phyloP scores from a whole-genome alignment of 2,797 vertebrate genomes.

The Sphaeramia orbicularis region DNA sequence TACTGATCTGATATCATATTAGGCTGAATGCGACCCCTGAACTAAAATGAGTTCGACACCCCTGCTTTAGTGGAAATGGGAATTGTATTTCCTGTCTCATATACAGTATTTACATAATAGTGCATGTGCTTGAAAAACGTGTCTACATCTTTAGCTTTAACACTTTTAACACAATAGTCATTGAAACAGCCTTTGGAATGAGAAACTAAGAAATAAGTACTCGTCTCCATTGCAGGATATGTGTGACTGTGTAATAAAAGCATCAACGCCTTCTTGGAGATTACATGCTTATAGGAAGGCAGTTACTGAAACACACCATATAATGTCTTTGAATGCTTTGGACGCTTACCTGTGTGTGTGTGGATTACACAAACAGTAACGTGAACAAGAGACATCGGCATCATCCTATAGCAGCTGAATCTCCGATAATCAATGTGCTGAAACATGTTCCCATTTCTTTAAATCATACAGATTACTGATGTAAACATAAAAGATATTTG shows the following conservation, averaged over 20 bases:
- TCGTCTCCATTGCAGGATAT: too few relatives aligned
- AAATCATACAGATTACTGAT: not conserved
- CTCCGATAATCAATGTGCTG: not conserved
- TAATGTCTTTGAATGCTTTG: constrained; percentile 10
- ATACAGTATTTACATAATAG: too few relatives aligned
- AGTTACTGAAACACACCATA: constrained; percentile 20
- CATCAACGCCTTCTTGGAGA: constrained; percentile 14
- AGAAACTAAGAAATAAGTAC: constrained; percentile 5
- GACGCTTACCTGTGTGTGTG: constrained; percentile 20
- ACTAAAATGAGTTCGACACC: too few relatives aligned
- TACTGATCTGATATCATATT: too few relatives aligned
- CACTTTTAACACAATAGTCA: not conserved
- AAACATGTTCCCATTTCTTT: constrained; percentile 5
- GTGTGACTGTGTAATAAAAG: not conserved
- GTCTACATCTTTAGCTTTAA: not conserved
- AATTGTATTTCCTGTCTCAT: too few relatives aligned
- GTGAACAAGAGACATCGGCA: not conserved
- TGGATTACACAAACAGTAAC: not conserved
- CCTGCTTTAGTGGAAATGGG: too few relatives aligned
- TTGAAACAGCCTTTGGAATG: constrained; percentile 12
- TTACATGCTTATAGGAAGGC: constrained; percentile 13
- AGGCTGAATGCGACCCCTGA: too few relatives aligned
- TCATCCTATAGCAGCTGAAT: not conserved
- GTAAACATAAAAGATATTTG: too few relatives aligned
- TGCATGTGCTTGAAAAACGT: not conserved